A percentile compares a stretch with the other conserved stretches of the same genome.
Conservation (phyloP, 2,888 invertebrate genomes). For the Trachelus stipa region DNA sequence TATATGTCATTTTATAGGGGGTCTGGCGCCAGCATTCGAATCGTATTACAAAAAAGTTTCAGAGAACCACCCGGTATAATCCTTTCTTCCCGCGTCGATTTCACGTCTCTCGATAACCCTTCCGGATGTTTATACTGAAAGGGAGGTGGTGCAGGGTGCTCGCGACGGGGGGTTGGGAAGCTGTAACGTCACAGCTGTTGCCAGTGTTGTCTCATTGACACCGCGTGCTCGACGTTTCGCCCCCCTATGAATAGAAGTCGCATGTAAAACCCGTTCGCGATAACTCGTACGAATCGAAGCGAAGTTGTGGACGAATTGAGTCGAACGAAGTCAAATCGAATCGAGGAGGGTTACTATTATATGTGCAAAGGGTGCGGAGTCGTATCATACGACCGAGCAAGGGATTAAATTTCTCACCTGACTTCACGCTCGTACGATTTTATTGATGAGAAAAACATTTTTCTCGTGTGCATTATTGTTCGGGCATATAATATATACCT, state of each 20-base stretch:
- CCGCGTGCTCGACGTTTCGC: neutral
- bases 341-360: neutral
- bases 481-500: neutral
- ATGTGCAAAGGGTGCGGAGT: neutral
- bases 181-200: constrained; percentile 42
- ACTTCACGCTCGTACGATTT: neutral
- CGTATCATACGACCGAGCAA: neutral
- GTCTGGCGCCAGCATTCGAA: neutral
- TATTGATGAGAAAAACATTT: neutral
- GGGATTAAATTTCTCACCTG: neutral
- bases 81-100: constrained; percentile 34
- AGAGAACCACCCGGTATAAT: constrained; percentile 20
- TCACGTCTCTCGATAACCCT: constrained; percentile 27
- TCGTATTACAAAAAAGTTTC: neutral
- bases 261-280: neutral
- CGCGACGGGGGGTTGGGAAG: constrained; percentile 5
- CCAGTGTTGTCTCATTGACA: constrained; percentile 18
- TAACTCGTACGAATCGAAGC: neutral
- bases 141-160: neutral
- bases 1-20: neutral
- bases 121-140: neutral
- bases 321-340: neutral
- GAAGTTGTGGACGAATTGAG: neutral
- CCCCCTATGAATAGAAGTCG: constrained; percentile 1
- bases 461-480: neutral